phyloP scores from a whole-genome alignment of 2,113 vertebrate genomes.

The Axis porcinus region DNA sequence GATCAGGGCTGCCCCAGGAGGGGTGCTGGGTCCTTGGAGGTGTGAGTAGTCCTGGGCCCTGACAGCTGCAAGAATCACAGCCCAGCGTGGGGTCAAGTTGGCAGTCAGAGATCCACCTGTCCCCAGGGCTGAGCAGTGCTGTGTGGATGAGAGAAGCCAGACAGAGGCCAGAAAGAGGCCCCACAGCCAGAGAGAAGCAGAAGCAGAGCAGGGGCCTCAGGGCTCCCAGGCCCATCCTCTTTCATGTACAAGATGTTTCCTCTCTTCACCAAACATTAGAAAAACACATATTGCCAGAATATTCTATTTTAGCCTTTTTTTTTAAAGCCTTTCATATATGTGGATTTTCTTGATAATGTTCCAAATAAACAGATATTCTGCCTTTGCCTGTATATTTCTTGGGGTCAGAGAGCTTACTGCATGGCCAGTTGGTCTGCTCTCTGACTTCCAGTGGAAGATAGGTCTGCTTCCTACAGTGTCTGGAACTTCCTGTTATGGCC shows the following conservation, averaged over 20 bases:
- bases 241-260: rapidly evolving
- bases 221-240: background rate
- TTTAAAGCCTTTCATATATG: too few species aligned
- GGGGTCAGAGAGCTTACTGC: background rate
- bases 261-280: background rate
- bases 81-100: rapidly evolving
- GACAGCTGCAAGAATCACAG: background rate
- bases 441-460: background rate
- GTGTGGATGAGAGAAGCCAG: background rate
- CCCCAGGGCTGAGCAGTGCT: background rate
- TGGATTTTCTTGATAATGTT: background rate
- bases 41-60: rapidly evolving
- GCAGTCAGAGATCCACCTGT: background rate
- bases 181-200: background rate
- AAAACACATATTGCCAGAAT: background rate
- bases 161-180: background rate
- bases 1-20: background rate
- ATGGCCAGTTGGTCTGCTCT: background rate
- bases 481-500: background rate
- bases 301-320: background rate
- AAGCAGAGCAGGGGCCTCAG: background rate
- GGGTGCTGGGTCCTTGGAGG: background rate
- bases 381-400: background rate
- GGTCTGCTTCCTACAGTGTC: background rate
- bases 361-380: background rate